Evolutionary conservation across 2,888 invertebrate genomes (phyloP), one percentile per base, ranked within the genome.

Genomic region (Melikaiella ostensackeni): DNA sequence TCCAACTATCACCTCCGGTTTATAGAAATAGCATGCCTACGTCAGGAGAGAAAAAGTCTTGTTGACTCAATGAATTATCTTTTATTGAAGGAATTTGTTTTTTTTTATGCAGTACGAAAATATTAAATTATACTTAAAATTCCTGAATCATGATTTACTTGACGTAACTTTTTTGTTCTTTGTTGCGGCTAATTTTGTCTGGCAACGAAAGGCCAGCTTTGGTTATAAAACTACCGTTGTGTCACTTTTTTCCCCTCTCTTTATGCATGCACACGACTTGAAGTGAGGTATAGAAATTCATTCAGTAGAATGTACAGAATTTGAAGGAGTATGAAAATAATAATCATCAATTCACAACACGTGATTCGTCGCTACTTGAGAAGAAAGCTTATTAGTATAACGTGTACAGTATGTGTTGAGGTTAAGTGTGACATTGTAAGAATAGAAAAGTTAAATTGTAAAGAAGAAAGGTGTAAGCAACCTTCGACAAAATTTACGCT

Each of bases 1-100:
- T 42, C 62, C 57, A 64, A 78, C 55, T 78, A 78, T 78, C 78
- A 74, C 74, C 70, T 57, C 35, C 57, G 57, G 24, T 27, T 27
- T 27, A 59, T 55, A 59, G 24, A 27, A 59, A 27, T 59, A 59
- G 16, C 13, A 27, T 59, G 59, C 16, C 42, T 42, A 21, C 55
- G 21, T n/a, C n/a, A n/a, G n/a, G n/a, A n/a, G n/a, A 11, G 27
- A 7, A 59, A 59, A 59, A 50, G 8, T 50, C 38, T 50, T 1
- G 2, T 11, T 24, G 59, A 11, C 50, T 27, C 21, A 27, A 16
- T 59, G 5, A 5, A 59, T 59, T 6, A 16, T 16, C 5, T n/a
- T 7, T 21, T 0, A 55, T 61, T 19, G 2, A 61, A 55, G 5
- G n/a, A 21, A 21, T 55, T 21, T 55, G 16, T 21, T 21, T 9